Evolutionary conservation across 2,888 invertebrate genomes (phyloP).

Genomic region (Dyspetes luteomarginatus): DNA sequence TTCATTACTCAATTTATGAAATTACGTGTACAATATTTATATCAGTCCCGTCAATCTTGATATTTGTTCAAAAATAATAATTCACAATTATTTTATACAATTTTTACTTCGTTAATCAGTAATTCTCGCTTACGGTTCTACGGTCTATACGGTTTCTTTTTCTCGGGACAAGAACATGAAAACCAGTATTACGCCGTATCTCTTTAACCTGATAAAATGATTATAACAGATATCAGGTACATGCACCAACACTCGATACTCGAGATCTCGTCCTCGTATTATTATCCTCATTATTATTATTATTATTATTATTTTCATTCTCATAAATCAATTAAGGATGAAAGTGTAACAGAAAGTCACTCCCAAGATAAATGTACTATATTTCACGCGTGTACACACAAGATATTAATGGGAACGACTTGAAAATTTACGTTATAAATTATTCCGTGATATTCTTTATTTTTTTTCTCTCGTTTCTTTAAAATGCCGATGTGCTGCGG

Average conservation of each 20-base stretch:
- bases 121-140: background rate
- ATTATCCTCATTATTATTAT: slow-evolving; percentile 29
- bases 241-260: background rate
- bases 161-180: background rate
- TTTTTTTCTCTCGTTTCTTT: background rate
- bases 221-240: slow-evolving; percentile 33
- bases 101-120: background rate
- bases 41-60: too few relatives aligned
- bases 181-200: slow-evolving; percentile 54
- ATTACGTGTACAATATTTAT: too few relatives aligned
- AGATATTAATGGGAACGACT: slow-evolving; percentile 47
- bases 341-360: slow-evolving; percentile 58
- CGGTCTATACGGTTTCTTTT: background rate
- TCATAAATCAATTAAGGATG: slow-evolving; percentile 57
- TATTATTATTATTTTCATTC: slow-evolving; percentile 28
- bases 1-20: too few relatives aligned
- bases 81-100: background rate
- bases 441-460: slow-evolving; percentile 27
- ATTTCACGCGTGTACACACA: slow-evolving; percentile 52
- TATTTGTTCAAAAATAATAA: background rate
- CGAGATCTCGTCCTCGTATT: slow-evolving; percentile 5
- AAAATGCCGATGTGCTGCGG: background rate
- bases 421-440: slow-evolving; percentile 58
- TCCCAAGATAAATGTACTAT: slow-evolving; percentile 53
- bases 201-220: slow-evolving; percentile 44